Base-by-base conservation (phyloP, 2,888 invertebrate species). In the Dryadula phaetusa region DNA sequence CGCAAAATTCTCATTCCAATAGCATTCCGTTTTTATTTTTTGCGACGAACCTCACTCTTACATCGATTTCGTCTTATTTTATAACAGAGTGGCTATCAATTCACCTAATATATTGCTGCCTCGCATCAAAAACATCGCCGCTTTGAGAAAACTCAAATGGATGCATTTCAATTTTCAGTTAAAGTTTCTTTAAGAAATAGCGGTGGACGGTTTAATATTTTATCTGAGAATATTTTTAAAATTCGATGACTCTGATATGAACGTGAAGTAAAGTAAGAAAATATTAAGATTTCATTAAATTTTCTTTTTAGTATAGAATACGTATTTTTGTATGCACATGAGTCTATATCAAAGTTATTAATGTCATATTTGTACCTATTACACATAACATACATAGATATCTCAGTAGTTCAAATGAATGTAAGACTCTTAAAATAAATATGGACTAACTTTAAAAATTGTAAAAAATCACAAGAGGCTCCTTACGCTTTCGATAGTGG, bases 1-100 rank as follows among this genome's bases (percentile, higher is more conserved):
- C 79, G 85, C 88, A 82, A 87, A 90, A 88, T 89, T 87, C 88
- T 79, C 84, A 82, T 88, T 89, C 80, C 87, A 85, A 90, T 90
- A 89, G 85, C 81, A 84, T 86, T 86, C 85, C 84, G 84, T 88
- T 87, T n/a, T 87, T 83, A 78, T 79, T 81, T 84, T 85, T 85
- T 81, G 75, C 79, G 75, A 74, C 67, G 76, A 77, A 74, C 75
- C 80, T 72, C 79, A 79, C 80, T 79, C 80, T 84, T 81, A 81
- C 83, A 85, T 84, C 82, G 84, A 84, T 85, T 84, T 77, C 75
- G 77, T 84, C 84, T 77, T 76, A 78, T 79, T 81, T 80, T 77
- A 83, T 78, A 81, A 72, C 79, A 75, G 78, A 78, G 75, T 78
- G 76, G 79, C 82, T 78, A 80, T 85, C 84, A 79, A 81, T 82